Evolutionary conservation across 2,113 vertebrate species (phyloP).

Genomic region (Origma solitaria): DNA sequence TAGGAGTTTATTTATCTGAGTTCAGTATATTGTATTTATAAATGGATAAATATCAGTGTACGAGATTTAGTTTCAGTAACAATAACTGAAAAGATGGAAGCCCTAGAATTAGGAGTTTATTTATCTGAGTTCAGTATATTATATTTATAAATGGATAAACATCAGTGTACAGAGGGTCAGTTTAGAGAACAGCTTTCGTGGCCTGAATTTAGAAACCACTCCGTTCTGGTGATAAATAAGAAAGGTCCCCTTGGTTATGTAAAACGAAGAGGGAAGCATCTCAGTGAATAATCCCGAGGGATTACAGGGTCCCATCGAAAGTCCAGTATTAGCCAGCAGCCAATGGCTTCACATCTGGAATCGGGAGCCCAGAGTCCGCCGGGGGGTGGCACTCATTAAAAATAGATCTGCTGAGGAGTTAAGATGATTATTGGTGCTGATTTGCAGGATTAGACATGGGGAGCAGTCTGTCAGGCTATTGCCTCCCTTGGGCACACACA

Average conservation of each 20-base stretch:
- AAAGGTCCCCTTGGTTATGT: constrained; percentile 26
- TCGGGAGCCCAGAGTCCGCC: background rate
- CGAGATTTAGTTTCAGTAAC: too few relatives aligned
- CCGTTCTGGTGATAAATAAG: background rate
- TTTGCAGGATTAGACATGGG: constrained; percentile 34
- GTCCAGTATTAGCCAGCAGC: constrained; percentile 36
- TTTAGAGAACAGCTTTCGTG: background rate
- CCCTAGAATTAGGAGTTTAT: background rate
- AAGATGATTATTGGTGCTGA: constrained; percentile 56
- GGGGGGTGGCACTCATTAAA: constrained; percentile 49
- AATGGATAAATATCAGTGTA: background rate
- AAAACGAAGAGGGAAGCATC: constrained; percentile 11
- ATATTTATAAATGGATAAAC: background rate
- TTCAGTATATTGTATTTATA: background rate
- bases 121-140: background rate
- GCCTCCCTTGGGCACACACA: background rate
- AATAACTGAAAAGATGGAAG: background rate
- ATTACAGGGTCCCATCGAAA: constrained; percentile 11
- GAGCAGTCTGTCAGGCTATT: constrained; percentile 34
- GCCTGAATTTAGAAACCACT: background rate
- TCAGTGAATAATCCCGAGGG: background rate
- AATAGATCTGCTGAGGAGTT: constrained; percentile 41
- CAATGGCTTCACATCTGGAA: constrained; percentile 32
- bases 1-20: background rate
- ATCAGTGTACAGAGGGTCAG: background rate